A percentile compares a stretch with the other conserved stretches of the same genome.
phyloP scores from a whole-genome alignment of 2,888 invertebrate genomes.

The Troilus luridus region DNA sequence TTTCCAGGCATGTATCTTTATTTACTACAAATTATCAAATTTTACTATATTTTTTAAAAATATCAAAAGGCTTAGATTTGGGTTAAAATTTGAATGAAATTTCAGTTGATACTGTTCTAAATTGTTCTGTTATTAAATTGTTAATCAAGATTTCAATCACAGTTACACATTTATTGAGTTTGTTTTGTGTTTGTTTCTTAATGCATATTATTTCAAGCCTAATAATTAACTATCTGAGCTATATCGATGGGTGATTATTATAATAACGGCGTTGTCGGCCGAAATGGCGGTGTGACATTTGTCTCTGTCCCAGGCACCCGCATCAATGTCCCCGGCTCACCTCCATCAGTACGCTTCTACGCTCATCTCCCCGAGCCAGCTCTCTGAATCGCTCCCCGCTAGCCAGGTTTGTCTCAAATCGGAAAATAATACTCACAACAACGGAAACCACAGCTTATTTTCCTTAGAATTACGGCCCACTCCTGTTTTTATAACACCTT shows the following conservation, averaged over 20 bases:
- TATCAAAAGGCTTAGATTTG: background rate
- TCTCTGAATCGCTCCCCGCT: slow-evolving; percentile 84
- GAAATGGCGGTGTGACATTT: slow-evolving; percentile 51
- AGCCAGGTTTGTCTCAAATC: slow-evolving; percentile 78
- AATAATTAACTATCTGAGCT: background rate
- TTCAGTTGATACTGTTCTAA: background rate
- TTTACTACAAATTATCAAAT: background rate
- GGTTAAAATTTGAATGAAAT: background rate
- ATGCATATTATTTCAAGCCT: background rate
- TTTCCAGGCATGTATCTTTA: background rate
- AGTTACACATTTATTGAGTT: background rate
- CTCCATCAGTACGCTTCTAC: slow-evolving; percentile 79
- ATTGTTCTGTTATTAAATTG: background rate
- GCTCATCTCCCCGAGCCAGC: slow-evolving; percentile 74
- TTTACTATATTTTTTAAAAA: background rate
- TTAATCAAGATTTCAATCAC: background rate
- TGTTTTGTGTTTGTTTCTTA: slow-evolving; percentile 21
- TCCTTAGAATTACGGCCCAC: slow-evolving; percentile 58
- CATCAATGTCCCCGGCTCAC: slow-evolving; percentile 91
- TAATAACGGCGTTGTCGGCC: slow-evolving; percentile 24
- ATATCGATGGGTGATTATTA: slow-evolving; percentile 48
- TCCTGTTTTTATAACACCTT: slow-evolving; percentile 54
- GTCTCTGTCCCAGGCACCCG: slow-evolving; percentile 81
- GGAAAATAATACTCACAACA: slow-evolving; percentile 40
- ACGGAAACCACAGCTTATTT: slow-evolving; percentile 54